Base-by-base conservation (phyloP, 2,888 invertebrate genomes). In the Hydrotaea cyrtoneurina region DNA sequence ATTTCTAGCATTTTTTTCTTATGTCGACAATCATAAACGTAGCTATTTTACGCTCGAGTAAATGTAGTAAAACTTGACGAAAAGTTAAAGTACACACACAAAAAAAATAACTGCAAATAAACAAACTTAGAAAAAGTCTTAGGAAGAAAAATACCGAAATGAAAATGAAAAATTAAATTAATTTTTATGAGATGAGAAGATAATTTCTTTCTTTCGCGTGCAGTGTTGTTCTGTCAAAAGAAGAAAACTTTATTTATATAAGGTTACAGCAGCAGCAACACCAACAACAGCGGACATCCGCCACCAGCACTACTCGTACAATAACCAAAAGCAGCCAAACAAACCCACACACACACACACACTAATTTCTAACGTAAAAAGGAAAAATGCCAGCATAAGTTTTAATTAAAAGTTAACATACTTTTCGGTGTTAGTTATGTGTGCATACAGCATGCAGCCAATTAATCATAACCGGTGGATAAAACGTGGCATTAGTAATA, bases 371-470 rank as follows among this genome's bases (percentile, higher is more conserved):
- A 66, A 66, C 66, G 66, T 66, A 43, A 17, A 66, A 66, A 72
- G 21, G 64, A 79, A 59, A 36, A 76, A 19, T 43, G 39, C n/a
- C 43, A 79, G 64, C 78, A 81, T 76, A 84, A 84, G 84, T 84
- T 84, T 84, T 84, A 84, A 84, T 84, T 84, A 84, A 84, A 81
- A 84, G 81, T 84, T 84, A 81, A 79, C 78, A 84, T 84, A 81
- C 78, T 79, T 81, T 78, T 81, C 78, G 84, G 78, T 72, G 55
- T 43, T 43, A 43, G 39, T 39, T 66, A 15, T 31, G 66, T 17
- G 66, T 17, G 13, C 11, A 15, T 43, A 66, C 66, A 66, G 66
- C 21, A 8, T 66, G 1, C 10, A 19, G 43, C 21, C 43, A 43
- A 13, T 43, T 1, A 1, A 10, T 43, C 10, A 43, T 43, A 2